phyloP scores from a whole-genome alignment of 2,888 invertebrate species.

The Chironomus tentans region DNA sequence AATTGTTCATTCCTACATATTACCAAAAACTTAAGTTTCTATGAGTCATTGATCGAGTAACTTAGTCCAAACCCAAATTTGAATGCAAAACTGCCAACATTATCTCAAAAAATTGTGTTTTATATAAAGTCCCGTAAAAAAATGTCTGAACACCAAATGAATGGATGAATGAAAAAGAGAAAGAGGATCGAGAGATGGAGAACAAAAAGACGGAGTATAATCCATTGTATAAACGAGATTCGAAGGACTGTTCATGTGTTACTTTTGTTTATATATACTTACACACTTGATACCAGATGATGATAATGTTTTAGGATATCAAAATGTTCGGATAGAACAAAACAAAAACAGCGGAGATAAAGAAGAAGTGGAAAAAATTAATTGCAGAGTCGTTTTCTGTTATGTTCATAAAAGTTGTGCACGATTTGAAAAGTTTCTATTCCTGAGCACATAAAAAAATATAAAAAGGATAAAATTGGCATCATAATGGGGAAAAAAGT shows the following conservation, averaged over 20 bases:
- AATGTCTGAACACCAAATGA: neutral
- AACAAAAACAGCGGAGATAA: neutral
- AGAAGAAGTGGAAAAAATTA: neutral
- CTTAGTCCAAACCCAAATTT: no score
- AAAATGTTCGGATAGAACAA: neutral
- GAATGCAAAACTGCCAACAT: no score
- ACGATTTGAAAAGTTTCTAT: neutral
- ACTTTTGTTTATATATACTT: neutral
- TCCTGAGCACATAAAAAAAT: neutral
- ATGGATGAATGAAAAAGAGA: neutral
- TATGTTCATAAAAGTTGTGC: neutral
- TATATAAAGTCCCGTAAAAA: neutral
- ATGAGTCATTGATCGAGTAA: no score
- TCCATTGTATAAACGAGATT: neutral
- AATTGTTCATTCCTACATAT: no score
- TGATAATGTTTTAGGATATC: conserved; percentile 11
- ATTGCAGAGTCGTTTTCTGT: neutral
- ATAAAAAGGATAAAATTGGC: neutral
- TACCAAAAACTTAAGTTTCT: no score
- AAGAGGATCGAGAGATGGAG: no score
- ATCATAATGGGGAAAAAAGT: no score
- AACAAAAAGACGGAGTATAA: neutral
- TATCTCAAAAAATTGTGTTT: no score
- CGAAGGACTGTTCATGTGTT: neutral
- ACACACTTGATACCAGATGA: conserved; percentile 18